These are phyloP conservation scores for Yponomeuta malinellus DNA, from an alignment of 2,888 invertebrate species.

Conservation along the genomic window DNA sequence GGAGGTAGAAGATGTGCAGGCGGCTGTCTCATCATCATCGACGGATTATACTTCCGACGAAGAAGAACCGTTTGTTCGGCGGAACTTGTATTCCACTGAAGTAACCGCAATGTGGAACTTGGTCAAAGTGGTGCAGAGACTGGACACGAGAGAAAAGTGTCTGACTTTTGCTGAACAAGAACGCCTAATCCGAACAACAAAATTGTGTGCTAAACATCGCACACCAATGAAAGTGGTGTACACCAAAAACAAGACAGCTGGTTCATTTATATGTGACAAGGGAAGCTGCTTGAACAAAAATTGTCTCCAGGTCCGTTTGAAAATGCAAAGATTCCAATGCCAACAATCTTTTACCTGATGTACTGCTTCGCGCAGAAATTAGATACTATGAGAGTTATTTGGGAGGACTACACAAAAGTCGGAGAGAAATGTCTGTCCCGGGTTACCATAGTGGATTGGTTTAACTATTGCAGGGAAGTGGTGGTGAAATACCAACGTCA, in stretches of 20 bases:
- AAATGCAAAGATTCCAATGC: conserved; percentile 17
- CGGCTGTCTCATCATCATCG: no score
- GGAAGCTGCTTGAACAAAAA: not conserved
- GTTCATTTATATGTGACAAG: not conserved
- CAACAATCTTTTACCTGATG: conserved; percentile 18
- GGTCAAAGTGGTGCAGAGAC: not conserved
- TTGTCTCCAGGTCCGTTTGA: conserved; percentile 15
- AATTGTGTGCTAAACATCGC: not conserved
- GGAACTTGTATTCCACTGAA: not conserved
- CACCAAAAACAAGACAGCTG: not conserved
- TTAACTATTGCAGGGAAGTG: conserved; percentile 19
- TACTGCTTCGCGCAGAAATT: conserved; percentile 15
- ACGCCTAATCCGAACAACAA: not conserved
- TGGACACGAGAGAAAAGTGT: conserved; percentile 6
- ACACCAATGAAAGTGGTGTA: not conserved
- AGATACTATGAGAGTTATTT: conserved; percentile 8
- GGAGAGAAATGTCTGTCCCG: not conserved
- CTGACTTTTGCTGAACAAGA: not conserved
- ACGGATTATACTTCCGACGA: no score
- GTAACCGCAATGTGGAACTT: not conserved
- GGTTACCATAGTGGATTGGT: conserved; percentile 4
- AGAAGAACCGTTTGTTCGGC: not conserved
- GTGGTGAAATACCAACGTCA: conserved; percentile 19
- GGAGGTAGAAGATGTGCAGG: no score
- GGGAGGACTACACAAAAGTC: conserved; percentile 11